Evolutionary conservation across 2,113 vertebrate species (phyloP), one percentile per base, ranked within the genome.

Genomic region (Acrocephalus arundinaceus): DNA sequence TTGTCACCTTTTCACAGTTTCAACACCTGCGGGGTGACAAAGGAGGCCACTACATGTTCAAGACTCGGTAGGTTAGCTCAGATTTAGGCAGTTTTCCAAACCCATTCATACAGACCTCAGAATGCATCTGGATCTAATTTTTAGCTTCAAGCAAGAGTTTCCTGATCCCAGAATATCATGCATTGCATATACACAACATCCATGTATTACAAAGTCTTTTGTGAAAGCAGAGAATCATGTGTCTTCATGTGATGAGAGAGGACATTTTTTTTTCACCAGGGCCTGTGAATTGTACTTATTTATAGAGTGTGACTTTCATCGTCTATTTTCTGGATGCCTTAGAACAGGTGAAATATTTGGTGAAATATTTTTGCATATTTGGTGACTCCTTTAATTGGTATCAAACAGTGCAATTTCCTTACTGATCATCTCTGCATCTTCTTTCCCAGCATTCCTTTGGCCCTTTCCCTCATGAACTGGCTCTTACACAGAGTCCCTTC

Each of bases 21-120:
- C 62, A 59, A 18, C 16, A 91, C 43, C 48, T 82, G 39, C 16
- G 4, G 46, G 22, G 13, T 51, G 55, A 35, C 66, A 84, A 82
- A 87, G 46, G 46, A 71, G 82, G 19, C 31, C 49, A 11, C n/a
- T 61, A 37, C 43, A 27, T 27, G 6, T 73, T 65, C 25, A 9
- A 77, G 41, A 75, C 62, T 85, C 48, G 1, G 3, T 28, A 66
- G 76, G 11, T 46, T 63, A 55, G 12, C 59, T 92, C 49, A 41
- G 33, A 90, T 90, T 89, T 67, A 71, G 43, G 52, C 57, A 67
- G 22, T 75, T 90, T 82, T 84, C 37, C 57, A 75, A 74, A 45
- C 15, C 15, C n/a, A 43, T 80, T 85, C 46, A 57, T 57, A 17
- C 46, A 87, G 79, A 87, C 11, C 51, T 96, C 87, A 87, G 73